phyloP scores from a whole-genome alignment of 2,797 vertebrate species.

The Acanthopagrus latus region DNA sequence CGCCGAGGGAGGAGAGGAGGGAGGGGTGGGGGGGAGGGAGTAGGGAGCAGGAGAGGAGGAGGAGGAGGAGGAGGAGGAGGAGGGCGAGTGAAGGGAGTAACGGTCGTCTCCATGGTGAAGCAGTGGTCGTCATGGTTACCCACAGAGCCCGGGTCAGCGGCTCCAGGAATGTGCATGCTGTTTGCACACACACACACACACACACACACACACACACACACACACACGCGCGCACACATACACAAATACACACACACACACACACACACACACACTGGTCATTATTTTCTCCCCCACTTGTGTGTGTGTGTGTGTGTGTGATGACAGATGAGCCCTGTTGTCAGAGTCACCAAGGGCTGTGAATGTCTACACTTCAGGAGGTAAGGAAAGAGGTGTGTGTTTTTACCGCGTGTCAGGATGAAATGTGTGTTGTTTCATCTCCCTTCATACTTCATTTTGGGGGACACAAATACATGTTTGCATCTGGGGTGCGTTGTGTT shows the following conservation, averaged over 20 bases:
- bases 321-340: constrained; percentile 82
- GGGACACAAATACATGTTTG: constrained; percentile 49
- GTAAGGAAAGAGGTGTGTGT: constrained; percentile 68
- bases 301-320: constrained; percentile 55
- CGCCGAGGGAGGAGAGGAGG: constrained; percentile 36
- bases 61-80: constrained; percentile 37
- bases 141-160: constrained; percentile 86
- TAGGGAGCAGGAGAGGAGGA: constrained; percentile 36
- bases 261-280: constrained; percentile 34
- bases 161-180: constrained; percentile 86
- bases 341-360: constrained; percentile 72
- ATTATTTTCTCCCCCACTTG: constrained; percentile 64
- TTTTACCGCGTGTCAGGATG: constrained; percentile 50
- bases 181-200: constrained; percentile 70
- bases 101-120: constrained; percentile 86
- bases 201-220: constrained; percentile 53
- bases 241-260: constrained; percentile 11
- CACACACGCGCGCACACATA: constrained; percentile 21
- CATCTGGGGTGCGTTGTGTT: constrained; percentile 51
- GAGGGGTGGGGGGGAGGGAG: constrained; percentile 1
- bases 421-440: constrained; percentile 48
- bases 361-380: constrained; percentile 77
- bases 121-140: constrained; percentile 86
- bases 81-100: constrained; percentile 77
- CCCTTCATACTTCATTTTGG: constrained; percentile 34